phyloP scores from a whole-genome alignment of 2,888 invertebrate species.

The Dascillus cervinus region DNA sequence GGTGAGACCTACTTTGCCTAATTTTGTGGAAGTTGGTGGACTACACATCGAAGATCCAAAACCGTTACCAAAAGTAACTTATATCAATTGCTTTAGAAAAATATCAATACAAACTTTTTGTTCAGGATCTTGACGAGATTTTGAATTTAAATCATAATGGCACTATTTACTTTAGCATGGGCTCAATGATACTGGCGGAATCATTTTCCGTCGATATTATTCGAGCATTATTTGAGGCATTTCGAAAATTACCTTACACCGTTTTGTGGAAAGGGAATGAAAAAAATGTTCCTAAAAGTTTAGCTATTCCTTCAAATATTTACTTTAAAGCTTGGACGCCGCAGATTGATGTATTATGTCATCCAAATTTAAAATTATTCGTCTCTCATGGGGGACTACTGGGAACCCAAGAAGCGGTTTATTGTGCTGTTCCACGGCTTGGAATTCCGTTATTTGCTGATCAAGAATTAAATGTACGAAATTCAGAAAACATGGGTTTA shows the following conservation, averaged over 20 bases:
- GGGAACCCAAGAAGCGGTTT: constrained; percentile 39
- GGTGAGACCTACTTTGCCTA: constrained; percentile 48
- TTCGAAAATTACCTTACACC: constrained; percentile 47
- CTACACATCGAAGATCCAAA: constrained; percentile 43
- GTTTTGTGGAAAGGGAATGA: constrained; percentile 50
- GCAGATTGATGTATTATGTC: constrained; percentile 49
- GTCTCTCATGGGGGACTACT: constrained; percentile 46
- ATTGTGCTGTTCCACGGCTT: constrained; percentile 34
- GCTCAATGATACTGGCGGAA: constrained; percentile 51
- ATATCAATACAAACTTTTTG: constrained; percentile 7
- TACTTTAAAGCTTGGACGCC: constrained; percentile 50
- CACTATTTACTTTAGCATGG: constrained; percentile 53
- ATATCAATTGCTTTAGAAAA: not conserved
- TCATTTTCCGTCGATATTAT: constrained; percentile 45
- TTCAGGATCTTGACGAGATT: constrained; percentile 25
- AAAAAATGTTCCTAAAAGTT: constrained; percentile 41
- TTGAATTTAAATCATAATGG: constrained; percentile 24
- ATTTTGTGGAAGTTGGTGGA: constrained; percentile 51
- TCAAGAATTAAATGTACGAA: constrained; percentile 45
- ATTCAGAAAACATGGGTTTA: constrained; percentile 46
- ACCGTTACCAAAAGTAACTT: constrained; percentile 43
- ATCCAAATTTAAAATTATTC: constrained; percentile 40
- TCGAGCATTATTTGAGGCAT: constrained; percentile 44
- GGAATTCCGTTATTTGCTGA: constrained; percentile 33
- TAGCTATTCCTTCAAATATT: constrained; percentile 39